Conservation (phyloP, 2,797 vertebrate species). For the Alauda arvensis region DNA sequence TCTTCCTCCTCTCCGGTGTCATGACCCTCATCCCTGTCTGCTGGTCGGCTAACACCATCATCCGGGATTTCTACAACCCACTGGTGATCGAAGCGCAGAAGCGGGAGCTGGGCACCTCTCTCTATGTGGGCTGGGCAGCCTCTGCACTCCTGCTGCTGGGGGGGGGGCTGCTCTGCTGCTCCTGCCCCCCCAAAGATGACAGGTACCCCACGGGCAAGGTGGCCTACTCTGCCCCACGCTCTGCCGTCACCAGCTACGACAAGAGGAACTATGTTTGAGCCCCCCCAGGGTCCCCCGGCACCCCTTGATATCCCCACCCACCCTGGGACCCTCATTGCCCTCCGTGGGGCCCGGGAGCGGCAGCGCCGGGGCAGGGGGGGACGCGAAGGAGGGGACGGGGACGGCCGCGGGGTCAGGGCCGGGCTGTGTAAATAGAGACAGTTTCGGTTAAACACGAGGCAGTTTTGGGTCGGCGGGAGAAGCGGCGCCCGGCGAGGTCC, state of each 20-base stretch:
- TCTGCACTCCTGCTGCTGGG: conserved; percentile 84
- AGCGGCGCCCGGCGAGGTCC: not conserved
- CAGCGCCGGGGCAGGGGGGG: not conserved
- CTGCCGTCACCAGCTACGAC: conserved; percentile 79
- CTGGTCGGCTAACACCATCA: conserved; percentile 92
- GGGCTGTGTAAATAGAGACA: conserved; percentile 38
- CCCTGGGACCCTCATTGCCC: not conserved
- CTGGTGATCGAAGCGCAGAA: conserved; percentile 80
- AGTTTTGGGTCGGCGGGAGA: conserved; percentile 31
- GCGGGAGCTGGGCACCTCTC: conserved; percentile 84
- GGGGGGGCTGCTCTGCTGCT: conserved; percentile 88
- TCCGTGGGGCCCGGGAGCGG: not conserved
- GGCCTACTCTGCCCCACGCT: conserved; percentile 84
- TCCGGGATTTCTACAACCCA: conserved; percentile 91
- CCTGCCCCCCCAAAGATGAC: conserved; percentile 86
- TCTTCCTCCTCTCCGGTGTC: conserved; percentile 85
- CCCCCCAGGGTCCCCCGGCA: not conserved
- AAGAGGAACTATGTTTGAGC: conserved; percentile 82
- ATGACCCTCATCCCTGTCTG: conserved; percentile 90
- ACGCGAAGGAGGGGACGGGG: not conserved
- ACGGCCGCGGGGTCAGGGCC: conserved; percentile 5
- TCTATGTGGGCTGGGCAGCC: conserved; percentile 91
- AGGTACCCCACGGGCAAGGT: conserved; percentile 81
- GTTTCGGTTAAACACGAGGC: conserved; percentile 47
- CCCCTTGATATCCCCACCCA: not conserved